These are phyloP conservation scores for Aphelinus atriplicis DNA, from an alignment of 1,140 invertebrate genomes.

Conservation along the genomic window DNA sequence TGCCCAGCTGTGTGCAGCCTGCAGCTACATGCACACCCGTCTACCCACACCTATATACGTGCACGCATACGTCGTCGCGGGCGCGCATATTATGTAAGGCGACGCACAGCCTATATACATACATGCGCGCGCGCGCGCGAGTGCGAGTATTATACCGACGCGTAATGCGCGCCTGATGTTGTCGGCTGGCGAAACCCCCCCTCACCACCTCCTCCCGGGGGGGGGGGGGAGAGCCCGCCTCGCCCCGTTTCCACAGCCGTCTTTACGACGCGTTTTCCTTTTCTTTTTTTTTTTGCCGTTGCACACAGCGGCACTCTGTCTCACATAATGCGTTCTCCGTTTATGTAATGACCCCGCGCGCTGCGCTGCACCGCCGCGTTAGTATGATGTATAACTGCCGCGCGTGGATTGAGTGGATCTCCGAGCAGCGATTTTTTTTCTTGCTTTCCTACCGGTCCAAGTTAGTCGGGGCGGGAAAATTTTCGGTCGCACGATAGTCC, in stretches of 20 bases:
- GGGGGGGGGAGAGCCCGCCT: not conserved
- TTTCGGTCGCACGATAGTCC: no score
- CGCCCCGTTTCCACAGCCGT: not conserved
- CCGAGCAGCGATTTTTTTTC: no score
- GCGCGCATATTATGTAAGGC: constrained; percentile 5
- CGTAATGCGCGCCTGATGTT: constrained; percentile 9
- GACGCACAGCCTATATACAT: not conserved
- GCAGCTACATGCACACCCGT: no score
- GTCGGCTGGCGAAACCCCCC: not conserved
- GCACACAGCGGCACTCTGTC: not conserved
- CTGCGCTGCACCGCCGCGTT: no score
- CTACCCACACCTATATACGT: constrained; percentile 4
- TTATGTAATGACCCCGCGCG: no score
- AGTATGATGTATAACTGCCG: no score
- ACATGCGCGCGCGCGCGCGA: no score
- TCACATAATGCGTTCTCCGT: not conserved
- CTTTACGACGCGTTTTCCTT: not conserved
- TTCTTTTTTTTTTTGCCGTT: not conserved
- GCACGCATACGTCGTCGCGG: not conserved
- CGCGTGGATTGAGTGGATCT: no score
- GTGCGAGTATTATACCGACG: not conserved
- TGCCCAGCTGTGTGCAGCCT: no score
- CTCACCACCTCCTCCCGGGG: no score
- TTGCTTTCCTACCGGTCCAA: no score
- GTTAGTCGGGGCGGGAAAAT: no score